Evolutionary conservation across 2,888 invertebrate genomes (phyloP), one percentile per base, ranked within the genome.

Genomic region (Aricia artaxerxes): DNA sequence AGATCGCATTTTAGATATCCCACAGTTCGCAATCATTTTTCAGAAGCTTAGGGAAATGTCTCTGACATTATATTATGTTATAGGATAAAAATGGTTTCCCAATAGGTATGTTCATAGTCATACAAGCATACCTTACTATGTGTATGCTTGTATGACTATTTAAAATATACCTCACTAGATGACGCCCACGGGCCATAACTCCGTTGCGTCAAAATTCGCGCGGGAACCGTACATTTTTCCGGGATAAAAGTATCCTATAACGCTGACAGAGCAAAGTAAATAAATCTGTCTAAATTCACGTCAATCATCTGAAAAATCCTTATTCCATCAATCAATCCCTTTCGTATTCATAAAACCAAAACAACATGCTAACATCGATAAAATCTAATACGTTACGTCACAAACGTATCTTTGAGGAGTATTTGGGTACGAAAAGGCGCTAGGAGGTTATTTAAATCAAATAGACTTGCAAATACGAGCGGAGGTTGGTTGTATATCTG

Each of bases 381-480:
- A 69, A 31, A 35, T 69, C 4, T 69, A 69, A 69, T 69, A 69
- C 64, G 35, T 69, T 35, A 35, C 64, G 4, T 69, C 64, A 69
- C 64, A 31, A 69, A 69, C 64, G 31, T 31, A 64, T 64, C 64
- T 69, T 69, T 9, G 7, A 61, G 24, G 24, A 4, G 61, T 69
- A 31, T 35, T 69, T 69, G 64, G 9, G 11, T 69, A 69, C 11
- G 64, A 69, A 69, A 69, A 69, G 64, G 64, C 35, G 31, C 31
- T 69, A 35, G 49, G 64, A 69, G 11, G 11, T 69, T 69, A 35
- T 35, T 72, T 53, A 72, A 78, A 49, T 69, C 44, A 49, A 78
- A 78, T 72, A 72, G 72, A 78, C 78, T 78, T 78, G 78, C 78
- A 73, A 78, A 78, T 78, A 13, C 69, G 24, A 31, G n/a, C 64